A percentile compares a stretch with the other conserved stretches of the same genome.
Conservation (phyloP, 2,113 vertebrate species). For the Capreolus pygargus region DNA sequence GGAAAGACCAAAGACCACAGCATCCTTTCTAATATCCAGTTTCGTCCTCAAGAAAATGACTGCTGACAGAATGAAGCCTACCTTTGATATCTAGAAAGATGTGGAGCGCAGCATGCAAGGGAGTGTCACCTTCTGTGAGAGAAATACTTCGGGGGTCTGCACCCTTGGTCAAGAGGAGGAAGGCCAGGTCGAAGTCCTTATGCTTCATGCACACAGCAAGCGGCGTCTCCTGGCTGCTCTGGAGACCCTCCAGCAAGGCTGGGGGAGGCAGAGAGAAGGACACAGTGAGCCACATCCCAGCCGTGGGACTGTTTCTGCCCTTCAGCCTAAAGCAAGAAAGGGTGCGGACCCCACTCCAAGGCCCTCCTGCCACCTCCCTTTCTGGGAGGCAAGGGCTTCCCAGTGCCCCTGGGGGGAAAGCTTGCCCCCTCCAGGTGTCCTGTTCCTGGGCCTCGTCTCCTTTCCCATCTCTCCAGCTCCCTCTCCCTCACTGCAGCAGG, state of each 20-base stretch:
- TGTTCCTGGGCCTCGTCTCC: background rate
- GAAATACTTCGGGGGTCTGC: constrained; percentile 76
- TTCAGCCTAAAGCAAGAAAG: background rate
- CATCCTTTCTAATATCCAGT: background rate
- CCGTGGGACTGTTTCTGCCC: background rate
- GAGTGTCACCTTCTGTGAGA: constrained; percentile 79
- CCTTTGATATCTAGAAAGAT: constrained; percentile 81
- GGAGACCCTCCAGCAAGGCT: constrained; percentile 60
- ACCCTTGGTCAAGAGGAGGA: constrained; percentile 80
- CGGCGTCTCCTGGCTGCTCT: constrained; percentile 66
- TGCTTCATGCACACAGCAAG: constrained; percentile 77
- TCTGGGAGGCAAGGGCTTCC: background rate
- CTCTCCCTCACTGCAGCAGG: background rate
- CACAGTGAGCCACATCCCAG: background rate
- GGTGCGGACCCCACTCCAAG: background rate
- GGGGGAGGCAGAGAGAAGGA: background rate
- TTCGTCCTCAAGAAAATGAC: background rate
- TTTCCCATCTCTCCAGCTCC: background rate
- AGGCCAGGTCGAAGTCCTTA: constrained; percentile 77
- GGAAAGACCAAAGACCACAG: background rate
- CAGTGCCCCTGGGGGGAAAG: background rate
- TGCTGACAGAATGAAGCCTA: constrained; percentile 45
- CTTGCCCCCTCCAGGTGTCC: background rate
- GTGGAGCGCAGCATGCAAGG: constrained; percentile 83
- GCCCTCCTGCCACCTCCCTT: background rate